A percentile compares a stretch with the other conserved stretches of the same genome.
Evolutionary conservation across 2,113 vertebrate genomes (phyloP).

Genomic region (Rhea americana): DNA sequence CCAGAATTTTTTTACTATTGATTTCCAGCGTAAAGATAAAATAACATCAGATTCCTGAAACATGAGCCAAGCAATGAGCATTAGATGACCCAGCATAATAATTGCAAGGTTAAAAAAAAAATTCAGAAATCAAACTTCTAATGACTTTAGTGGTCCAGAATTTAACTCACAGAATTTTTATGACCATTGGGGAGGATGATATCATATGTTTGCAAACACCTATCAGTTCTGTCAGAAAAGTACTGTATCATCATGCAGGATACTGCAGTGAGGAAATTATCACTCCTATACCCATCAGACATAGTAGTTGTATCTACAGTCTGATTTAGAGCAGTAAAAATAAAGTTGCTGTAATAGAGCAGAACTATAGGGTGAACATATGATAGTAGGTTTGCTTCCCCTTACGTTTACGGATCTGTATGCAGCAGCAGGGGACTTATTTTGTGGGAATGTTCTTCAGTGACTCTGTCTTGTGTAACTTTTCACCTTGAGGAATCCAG

Average conservation of each 20-base stretch:
- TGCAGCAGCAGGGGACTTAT: background rate
- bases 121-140: background rate
- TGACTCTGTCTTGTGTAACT: conserved; percentile 4
- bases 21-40: background rate
- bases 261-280: background rate
- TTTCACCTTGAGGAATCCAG: conserved; percentile 12
- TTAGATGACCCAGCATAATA: too few species aligned
- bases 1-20: background rate
- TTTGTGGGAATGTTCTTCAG: background rate
- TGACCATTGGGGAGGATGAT: too few species aligned
- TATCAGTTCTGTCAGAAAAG: background rate
- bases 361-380: background rate
- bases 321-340: background rate
- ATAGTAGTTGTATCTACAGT: background rate
- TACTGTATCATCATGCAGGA: background rate
- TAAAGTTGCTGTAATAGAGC: background rate
- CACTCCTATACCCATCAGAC: background rate
- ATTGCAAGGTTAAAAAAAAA: too few species aligned
- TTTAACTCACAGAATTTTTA: background rate
- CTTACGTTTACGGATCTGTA: background rate
- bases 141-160: background rate
- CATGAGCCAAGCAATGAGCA: background rate
- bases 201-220: too few species aligned
- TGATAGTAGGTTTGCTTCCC: background rate
- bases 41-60: background rate